A percentile compares a stretch with the other conserved stretches of the same genome.
These are phyloP conservation scores for Anthopleura sola DNA, from an alignment of 64 coral and sea anemone genomes.

Conservation along the genomic window DNA sequence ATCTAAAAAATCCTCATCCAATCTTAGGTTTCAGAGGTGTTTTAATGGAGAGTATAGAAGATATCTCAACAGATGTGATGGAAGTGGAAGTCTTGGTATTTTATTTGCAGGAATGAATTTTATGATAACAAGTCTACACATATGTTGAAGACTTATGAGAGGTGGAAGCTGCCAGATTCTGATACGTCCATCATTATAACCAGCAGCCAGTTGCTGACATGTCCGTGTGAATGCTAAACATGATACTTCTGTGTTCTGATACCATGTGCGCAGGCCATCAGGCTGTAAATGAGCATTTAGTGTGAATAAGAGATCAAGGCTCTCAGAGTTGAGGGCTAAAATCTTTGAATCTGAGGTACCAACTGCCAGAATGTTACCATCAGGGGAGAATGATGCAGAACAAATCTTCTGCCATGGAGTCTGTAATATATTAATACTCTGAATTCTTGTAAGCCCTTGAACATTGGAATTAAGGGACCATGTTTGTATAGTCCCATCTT, in stretches of 20 bases:
- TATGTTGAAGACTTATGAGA: conserved; percentile 84
- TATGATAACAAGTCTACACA: conserved; percentile 81
- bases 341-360: conserved; percentile 92
- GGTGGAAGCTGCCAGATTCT: conserved; percentile 77
- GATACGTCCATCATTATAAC: conserved; percentile 87
- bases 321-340: conserved; percentile 78
- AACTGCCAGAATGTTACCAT: conserved; percentile 76
- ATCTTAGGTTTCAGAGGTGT: conserved; percentile 38
- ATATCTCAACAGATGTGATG: conserved; percentile 81
- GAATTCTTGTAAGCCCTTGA: conserved; percentile 82
- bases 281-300: conserved; percentile 85
- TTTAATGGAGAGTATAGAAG: conserved; percentile 86
- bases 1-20: neutral
- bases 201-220: conserved; percentile 86
- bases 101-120: conserved; percentile 76
- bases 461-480: conserved; percentile 61
- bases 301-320: conserved; percentile 65
- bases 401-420: conserved; percentile 91
- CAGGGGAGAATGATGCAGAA: conserved; percentile 79
- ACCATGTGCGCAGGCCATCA: conserved; percentile 87
- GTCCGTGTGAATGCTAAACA: conserved; percentile 90
- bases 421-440: conserved; percentile 63
- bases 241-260: conserved; percentile 90
- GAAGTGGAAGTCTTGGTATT: conserved; percentile 77
- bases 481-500: conserved; percentile 86